These are phyloP conservation scores for Parnassius apollo DNA, from an alignment of 2,888 invertebrate genomes.

Conservation along the genomic window DNA sequence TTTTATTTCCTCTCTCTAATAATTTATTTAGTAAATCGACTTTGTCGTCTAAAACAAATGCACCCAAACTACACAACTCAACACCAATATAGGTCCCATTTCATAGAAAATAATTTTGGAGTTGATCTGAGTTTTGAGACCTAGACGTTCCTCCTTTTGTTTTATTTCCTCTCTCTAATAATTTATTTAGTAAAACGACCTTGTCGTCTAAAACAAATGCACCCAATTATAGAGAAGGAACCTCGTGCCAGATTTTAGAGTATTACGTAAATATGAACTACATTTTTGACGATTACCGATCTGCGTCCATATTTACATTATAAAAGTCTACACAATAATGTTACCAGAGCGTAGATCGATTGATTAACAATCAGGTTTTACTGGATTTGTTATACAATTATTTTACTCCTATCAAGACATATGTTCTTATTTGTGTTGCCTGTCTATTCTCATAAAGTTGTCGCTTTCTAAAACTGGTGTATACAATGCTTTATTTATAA, in stretches of 20 bases:
- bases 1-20: constrained; percentile 34
- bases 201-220: constrained; percentile 54
- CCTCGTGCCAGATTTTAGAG: constrained; percentile 61
- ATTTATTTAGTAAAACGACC: constrained; percentile 47
- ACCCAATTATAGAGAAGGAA: constrained; percentile 53
- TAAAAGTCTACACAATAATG: constrained; percentile 60
- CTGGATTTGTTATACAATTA: constrained; percentile 28
- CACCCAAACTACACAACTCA: too few species aligned
- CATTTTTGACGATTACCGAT: constrained; percentile 39
- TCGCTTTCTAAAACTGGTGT: constrained; percentile 24
- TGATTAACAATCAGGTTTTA: constrained; percentile 50
- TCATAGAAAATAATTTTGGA: too few species aligned
- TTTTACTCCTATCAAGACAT: constrained; percentile 27
- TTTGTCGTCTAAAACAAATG: constrained; percentile 58
- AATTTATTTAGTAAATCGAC: constrained; percentile 44
- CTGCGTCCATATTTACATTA: constrained; percentile 34
- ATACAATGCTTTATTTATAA: constrained; percentile 17
- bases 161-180: constrained; percentile 34
- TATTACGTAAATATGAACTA: constrained; percentile 62
- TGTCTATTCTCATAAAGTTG: constrained; percentile 12
- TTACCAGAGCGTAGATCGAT: constrained; percentile 46
- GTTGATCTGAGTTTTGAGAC: neutral
- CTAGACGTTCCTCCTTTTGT: constrained; percentile 3
- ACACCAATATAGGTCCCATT: too few species aligned
- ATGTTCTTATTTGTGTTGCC: constrained; percentile 14